These are phyloP conservation scores for Campoplex capitator DNA, from an alignment of 2,888 invertebrate species.

Conservation along the genomic window DNA sequence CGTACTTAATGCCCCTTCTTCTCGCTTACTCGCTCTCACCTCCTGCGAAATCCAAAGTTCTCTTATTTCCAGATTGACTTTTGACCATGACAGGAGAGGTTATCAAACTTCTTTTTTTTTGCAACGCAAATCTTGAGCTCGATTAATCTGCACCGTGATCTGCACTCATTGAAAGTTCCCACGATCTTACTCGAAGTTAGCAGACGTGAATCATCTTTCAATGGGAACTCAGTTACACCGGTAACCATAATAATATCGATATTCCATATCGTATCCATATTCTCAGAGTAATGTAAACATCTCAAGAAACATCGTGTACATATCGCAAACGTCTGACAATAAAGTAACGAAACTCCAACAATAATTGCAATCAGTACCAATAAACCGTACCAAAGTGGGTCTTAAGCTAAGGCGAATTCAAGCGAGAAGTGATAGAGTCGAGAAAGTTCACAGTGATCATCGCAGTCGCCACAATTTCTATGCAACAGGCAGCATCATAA, in stretches of 20 bases:
- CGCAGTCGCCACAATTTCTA: slow-evolving; percentile 14
- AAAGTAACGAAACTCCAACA: slow-evolving; percentile 32
- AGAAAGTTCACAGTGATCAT: slow-evolving; percentile 58
- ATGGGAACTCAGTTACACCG: background rate
- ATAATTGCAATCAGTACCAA: slow-evolving; percentile 52
- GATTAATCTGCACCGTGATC: background rate
- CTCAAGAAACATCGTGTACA: background rate
- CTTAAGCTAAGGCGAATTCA: slow-evolving; percentile 13
- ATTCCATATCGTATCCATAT: slow-evolving; percentile 11
- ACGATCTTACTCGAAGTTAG: slow-evolving; percentile 1
- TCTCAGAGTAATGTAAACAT: slow-evolving; percentile 1
- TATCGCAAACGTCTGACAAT: slow-evolving; percentile 9
- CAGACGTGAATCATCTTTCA: background rate
- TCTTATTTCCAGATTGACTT: slow-evolving; percentile 6
- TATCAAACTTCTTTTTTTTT: background rate
- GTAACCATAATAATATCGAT: background rate
- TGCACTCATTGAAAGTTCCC: background rate
- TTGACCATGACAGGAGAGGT: background rate
- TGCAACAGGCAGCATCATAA: slow-evolving; percentile 48
- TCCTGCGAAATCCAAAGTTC: background rate
- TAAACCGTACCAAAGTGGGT: slow-evolving; percentile 31
- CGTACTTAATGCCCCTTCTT: slow-evolving; percentile 41
- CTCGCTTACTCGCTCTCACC: slow-evolving; percentile 37
- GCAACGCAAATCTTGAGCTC: background rate
- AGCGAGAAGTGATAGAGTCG: slow-evolving; percentile 45